Base-by-base conservation (phyloP, 2,797 vertebrate genomes). In the Sus cebifrons region DNA sequence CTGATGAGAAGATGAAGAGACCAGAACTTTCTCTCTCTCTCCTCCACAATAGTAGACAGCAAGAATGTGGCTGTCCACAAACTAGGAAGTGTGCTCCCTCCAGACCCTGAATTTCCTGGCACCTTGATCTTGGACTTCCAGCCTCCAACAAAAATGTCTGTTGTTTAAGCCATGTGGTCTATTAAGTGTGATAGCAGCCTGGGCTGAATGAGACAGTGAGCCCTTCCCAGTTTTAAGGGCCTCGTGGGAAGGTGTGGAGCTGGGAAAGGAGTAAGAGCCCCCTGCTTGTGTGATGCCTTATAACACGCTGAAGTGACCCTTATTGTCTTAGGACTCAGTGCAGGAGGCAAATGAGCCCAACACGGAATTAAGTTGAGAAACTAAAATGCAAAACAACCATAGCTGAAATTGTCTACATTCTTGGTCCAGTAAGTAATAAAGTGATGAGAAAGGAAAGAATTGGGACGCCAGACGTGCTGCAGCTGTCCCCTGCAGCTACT, bases 401-500 rank as follows among this genome's bases (percentile, higher is more conserved):
- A 71, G 95, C 97, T 86, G 97, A 92, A 98, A 98, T 96, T 97
- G 97, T 97, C 96, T 97, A 86, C 97, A 96, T 98, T 98, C 98
- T 96, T 98, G 96, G 95, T 98, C 95, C 96, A 96, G 96, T 96
- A 97, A 95, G 93, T 40, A 96, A 95, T n/a, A 67, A 97, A 94
- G 89, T 92, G 96, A 93, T 96, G 92, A 96, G 97, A 98, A 97
- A 95, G 96, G 79, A 84, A 94, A 0, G 90, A 97, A 92, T 75
- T 84, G 68, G 92, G 97, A 93, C 94, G 84, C 94, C 97, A 96
- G 97, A 98, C 96, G 93, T 40, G 64, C 89, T 95, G 96, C 97
- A 98, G 98, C 98, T 98, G 97, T 97, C 97, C 96, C 86, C 91
- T 40, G 95, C 14, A 18, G 95, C 97, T 92, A 96, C 96, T 29